A percentile compares a stretch with the other conserved stretches of the same genome.
These are phyloP conservation scores for Parthenolecanium corni DNA, from an alignment of 2,888 invertebrate genomes.

Conservation along the genomic window DNA sequence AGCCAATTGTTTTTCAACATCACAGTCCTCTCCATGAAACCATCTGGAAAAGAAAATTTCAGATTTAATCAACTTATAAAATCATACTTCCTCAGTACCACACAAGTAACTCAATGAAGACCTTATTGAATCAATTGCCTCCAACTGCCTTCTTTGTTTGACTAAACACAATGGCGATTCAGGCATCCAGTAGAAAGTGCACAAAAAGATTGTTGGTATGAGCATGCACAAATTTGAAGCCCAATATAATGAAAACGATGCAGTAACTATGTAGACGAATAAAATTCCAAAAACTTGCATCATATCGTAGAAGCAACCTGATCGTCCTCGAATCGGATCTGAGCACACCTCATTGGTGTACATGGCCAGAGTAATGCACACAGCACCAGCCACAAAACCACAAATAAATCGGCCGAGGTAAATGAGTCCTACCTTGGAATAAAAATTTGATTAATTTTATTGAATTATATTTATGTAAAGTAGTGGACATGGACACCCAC, in stretches of 20 bases:
- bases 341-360: constrained; percentile 41
- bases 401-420: constrained; percentile 36
- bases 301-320: constrained; percentile 43
- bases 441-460: neutral
- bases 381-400: constrained; percentile 40
- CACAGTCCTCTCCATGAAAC: constrained; percentile 30
- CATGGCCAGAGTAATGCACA: constrained; percentile 40
- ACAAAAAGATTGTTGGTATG: constrained; percentile 31
- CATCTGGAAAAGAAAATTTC: constrained; percentile 29
- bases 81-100: neutral
- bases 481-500: no score
- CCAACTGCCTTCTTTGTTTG: constrained; percentile 28
- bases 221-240: constrained; percentile 33
- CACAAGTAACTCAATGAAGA: neutral
- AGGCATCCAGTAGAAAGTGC: constrained; percentile 32
- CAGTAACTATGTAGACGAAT: constrained; percentile 39
- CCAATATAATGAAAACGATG: constrained; percentile 37
- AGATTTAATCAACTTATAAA: neutral
- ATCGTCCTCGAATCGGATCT: constrained; percentile 40
- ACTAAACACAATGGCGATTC: constrained; percentile 33
- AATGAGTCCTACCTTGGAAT: constrained; percentile 30
- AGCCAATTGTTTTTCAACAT: constrained; percentile 23
- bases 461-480: neutral
- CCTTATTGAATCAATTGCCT: constrained; percentile 29
- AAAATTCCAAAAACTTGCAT: constrained; percentile 42